Percentiles rank a stretch among this genome's conserved stretches.
These are phyloP conservation scores for Thinocorus orbignyianus DNA, from an alignment of 2,113 vertebrate genomes.

Conservation along the genomic window DNA sequence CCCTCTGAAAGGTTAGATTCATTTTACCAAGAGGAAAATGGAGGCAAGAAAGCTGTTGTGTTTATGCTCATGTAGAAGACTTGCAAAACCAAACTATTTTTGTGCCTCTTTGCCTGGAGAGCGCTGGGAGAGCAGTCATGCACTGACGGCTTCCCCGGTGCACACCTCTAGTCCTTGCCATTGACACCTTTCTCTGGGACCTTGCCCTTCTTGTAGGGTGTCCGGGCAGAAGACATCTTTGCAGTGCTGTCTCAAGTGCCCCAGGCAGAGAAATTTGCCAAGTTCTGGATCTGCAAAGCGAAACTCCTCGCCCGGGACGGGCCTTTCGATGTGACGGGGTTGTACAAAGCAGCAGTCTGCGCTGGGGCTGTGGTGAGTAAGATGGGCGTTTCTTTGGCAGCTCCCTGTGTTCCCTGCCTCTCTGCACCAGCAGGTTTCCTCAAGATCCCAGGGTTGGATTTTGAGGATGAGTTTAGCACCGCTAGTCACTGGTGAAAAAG, in stretches of 20 bases:
- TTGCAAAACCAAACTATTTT: not conserved
- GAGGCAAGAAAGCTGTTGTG: not conserved
- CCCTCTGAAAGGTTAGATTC: not conserved
- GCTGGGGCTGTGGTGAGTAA: slow-evolving; percentile 79
- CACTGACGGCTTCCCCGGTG: rapidly evolving
- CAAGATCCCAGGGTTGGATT: rapidly evolving
- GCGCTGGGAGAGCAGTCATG: rapidly evolving
- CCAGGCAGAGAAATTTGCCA: slow-evolving; percentile 84
- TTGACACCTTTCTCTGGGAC: not conserved
- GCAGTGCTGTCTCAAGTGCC: slow-evolving; percentile 80
- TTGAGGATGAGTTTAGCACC: not conserved
- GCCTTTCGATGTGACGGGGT: slow-evolving; percentile 74
- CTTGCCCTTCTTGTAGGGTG: slow-evolving; percentile 72
- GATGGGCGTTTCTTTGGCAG: rapidly evolving
- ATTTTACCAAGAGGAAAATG: not conserved
- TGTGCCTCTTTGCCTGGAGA: not conserved
- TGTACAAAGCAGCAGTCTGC: slow-evolving; percentile 85
- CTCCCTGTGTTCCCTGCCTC: not conserved
- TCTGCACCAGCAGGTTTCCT: not conserved
- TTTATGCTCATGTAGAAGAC: rapidly evolving
- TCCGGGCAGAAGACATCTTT: slow-evolving; percentile 64
- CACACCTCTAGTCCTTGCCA: not conserved
- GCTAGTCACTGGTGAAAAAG: not conserved
- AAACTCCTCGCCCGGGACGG: slow-evolving; percentile 80
- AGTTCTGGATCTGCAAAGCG: slow-evolving; percentile 90